Base-by-base conservation (phyloP, 2,797 vertebrate genomes). In the Syngnathus acus region DNA sequence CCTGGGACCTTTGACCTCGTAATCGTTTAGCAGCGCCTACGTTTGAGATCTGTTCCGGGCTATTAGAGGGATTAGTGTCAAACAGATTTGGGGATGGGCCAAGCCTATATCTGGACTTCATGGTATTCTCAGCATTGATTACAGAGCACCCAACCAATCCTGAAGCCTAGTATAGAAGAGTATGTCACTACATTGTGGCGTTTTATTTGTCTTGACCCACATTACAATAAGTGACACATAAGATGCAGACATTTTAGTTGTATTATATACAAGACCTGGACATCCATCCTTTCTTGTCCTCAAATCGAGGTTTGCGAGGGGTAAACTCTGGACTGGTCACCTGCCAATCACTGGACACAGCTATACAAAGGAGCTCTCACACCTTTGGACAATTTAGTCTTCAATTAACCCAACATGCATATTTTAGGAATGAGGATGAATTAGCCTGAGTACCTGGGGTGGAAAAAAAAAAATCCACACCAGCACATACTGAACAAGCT, bases 1-100 rank as follows among this genome's bases (percentile, higher is more conserved):
- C 76, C 57, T 1, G 78, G 75, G 85, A 87, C 79, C 88, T 86
- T 85, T 86, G 88, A 87, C 86, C 86, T 81, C 81, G 68, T 86
- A 88, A 88, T 87, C 82, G 75, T 82, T 84, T 69, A 70, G 85
- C 81, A 79, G 80, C 77, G 79, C 86, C 87, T 89, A 88, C 76
- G 86, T 82, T 80, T 75, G 86, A 83, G 84, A 86, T 88, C 83
- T 86, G 85, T 84, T 86, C 71, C 75, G 72, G 80, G 80, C 83
- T 86, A 84, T 83, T 87, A 85, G 68, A 82, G 77, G 82, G 84
- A 87, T 89, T 88, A 89, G 79, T 87, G 86, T 86, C 85, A 87
- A 76, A 32, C 77, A 80, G 80, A 82, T 86, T 82, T 88, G 86
- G 83, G 78, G 79, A 67, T 17, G 69, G 82, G 86, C 81, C 86